Evolutionary conservation across 1,140 invertebrate genomes (phyloP), one percentile per base, ranked within the genome.

Genomic region (Diabrotica virgifera): DNA sequence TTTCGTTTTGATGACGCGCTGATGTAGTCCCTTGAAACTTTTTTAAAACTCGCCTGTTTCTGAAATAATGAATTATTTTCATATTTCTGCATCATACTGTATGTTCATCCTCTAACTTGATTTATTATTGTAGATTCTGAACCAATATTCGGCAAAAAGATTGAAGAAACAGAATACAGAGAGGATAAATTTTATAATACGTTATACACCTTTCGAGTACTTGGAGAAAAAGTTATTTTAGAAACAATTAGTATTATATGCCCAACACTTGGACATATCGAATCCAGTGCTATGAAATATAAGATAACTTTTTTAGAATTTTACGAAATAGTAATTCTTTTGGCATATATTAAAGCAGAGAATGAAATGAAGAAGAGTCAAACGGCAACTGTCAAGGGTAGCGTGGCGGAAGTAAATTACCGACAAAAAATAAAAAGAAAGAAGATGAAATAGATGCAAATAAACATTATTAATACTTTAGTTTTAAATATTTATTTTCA

Each of bases 241-340:
- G 14, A 74, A 51, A 72, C 73, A 63, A 67, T 81, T 40, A n/a
- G 46, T 5, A 63, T 51, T 8, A 67, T 76, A 36, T 81, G 80
- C 68, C 76, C 78, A 13, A 52, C 50, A 52, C 72, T 80, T 53
- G 66, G 76, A 6, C 65, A 56, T 0, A 70, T 73, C 5, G 70
- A 72, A 46, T 78, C 82, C 37, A 73, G 81, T 53, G 75, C 81
- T 63, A 73, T 84, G 51, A 74, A 82, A 54, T 81, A 84, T 65
- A 72, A 80, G 63, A 68, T 86, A 9, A 81, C 81, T 0, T 86
- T 85, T 74, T 80, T 84, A 37, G 84, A 86, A 73, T 85, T 85
- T 76, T 85, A 82, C 61, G 81, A 85, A 76, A 79, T 75, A 56
- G 70, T 72, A 74, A 76, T 77, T 59, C 76, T 52, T 52, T 73